These are phyloP conservation scores for Gorsachius magnificus DNA, from an alignment of 2,797 vertebrate genomes.

Conservation along the genomic window DNA sequence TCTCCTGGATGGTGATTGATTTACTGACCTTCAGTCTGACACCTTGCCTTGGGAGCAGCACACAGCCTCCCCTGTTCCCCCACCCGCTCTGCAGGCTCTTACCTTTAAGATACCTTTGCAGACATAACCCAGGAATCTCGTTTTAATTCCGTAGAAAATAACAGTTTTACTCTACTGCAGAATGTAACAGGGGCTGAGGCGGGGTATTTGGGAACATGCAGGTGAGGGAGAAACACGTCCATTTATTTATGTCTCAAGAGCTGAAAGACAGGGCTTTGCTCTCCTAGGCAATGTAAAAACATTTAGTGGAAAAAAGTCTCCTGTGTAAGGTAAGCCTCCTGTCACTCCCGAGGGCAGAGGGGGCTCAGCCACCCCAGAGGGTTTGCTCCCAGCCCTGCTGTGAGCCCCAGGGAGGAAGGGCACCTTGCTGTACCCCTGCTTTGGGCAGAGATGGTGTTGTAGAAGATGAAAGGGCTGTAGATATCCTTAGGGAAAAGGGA, in stretches of 20 bases:
- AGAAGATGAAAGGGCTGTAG: background rate
- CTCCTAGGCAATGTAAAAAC: background rate
- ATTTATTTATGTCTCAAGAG: background rate
- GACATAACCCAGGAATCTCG: background rate
- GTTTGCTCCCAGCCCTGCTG: background rate
- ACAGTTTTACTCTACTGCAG: background rate
- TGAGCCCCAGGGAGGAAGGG: rapidly evolving
- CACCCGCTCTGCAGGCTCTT: rapidly evolving
- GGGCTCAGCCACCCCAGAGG: background rate
- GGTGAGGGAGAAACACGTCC: background rate
- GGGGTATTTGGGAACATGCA: background rate
- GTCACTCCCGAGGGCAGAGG: background rate
- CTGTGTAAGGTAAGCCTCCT: background rate
- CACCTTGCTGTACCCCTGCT: background rate
- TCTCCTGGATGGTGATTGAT: background rate
- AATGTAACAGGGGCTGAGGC: background rate
- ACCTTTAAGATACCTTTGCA: background rate
- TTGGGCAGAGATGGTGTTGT: background rate
- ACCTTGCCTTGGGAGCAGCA: rapidly evolving
- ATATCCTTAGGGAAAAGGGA: background rate
- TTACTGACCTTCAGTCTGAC: background rate
- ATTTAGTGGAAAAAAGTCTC: rapidly evolving
- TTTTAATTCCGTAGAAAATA: background rate
- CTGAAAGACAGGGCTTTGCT: background rate
- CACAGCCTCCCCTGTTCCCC: background rate